phyloP scores from a whole-genome alignment of 2,113 vertebrate species.

The Xiphophorus couchianus region DNA sequence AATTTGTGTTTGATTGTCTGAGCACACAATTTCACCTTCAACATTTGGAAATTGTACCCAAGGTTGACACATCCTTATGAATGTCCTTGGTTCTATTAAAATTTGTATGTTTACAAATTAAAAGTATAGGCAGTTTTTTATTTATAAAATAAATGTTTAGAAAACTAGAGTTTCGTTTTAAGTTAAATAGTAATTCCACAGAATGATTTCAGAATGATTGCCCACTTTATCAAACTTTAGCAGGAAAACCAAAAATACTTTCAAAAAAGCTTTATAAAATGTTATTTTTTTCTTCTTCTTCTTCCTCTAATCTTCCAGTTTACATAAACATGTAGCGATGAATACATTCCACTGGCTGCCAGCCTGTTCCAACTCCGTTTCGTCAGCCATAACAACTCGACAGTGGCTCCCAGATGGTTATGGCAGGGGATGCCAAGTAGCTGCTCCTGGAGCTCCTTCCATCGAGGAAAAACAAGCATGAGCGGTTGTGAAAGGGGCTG shows the following conservation, averaged over 20 bases:
- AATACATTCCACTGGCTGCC: conserved; percentile 17
- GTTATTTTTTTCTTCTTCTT: conserved; percentile 3
- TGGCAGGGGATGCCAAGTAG: conserved; percentile 14
- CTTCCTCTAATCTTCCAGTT: conserved; percentile 12
- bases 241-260: too few relatives aligned
- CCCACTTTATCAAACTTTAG: background rate
- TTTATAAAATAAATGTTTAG: background rate
- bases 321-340: conserved; percentile 23
- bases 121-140: too few relatives aligned
- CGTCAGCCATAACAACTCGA: conserved; percentile 24
- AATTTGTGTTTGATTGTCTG: too few relatives aligned
- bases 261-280: background rate
- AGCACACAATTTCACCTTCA: too few relatives aligned
- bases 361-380: conserved; percentile 11
- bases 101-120: too few relatives aligned
- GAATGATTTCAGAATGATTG: too few relatives aligned
- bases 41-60: too few relatives aligned
- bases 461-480: conserved; percentile 20
- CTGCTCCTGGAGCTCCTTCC: conserved; percentile 28
- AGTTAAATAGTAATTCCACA: background rate
- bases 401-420: conserved; percentile 9
- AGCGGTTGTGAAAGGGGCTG: conserved; percentile 23
- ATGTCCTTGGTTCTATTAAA: too few relatives aligned
- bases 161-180: background rate
- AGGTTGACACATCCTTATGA: too few relatives aligned